Evolutionary conservation across 2,888 invertebrate genomes (phyloP).

Genomic region (Tetheella fluctuosa): DNA sequence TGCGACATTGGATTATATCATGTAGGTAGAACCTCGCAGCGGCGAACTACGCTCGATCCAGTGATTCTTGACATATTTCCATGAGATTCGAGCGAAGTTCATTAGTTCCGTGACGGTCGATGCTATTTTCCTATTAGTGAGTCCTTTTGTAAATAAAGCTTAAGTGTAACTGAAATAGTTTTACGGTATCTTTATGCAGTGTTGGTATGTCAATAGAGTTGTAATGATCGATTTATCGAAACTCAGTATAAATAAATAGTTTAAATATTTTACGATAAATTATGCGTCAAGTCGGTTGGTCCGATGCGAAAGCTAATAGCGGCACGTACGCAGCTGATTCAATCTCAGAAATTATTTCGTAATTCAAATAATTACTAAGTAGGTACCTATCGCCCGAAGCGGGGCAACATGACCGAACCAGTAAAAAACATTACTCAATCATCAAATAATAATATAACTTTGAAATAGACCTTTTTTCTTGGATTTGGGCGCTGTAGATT

Average conservation of each 20-base stretch:
- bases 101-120: constrained; percentile 80
- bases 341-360: constrained; percentile 65
- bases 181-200: constrained; percentile 61
- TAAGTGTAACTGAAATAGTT: constrained; percentile 67
- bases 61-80: constrained; percentile 36
- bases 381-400: constrained; percentile 50
- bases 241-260: constrained; percentile 18
- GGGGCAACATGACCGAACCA: constrained; percentile 50
- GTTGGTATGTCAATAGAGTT: constrained; percentile 55
- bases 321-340: constrained; percentile 61
- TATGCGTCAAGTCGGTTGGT: constrained; percentile 46
- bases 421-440: constrained; percentile 59
- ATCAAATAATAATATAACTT: constrained; percentile 54
- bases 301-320: constrained; percentile 56
- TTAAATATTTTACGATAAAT: constrained; percentile 36
- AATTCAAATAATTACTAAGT: constrained; percentile 67
- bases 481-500: constrained; percentile 27
- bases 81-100: constrained; percentile 62
- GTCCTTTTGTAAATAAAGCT: constrained; percentile 77
- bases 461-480: constrained; percentile 52
- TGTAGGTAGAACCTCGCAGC: constrained; percentile 77
- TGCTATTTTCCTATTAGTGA: constrained; percentile 80
- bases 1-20: constrained; percentile 60
- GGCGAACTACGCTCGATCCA: constrained; percentile 69
- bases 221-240: constrained; percentile 15